Base-by-base conservation (phyloP, 2,888 invertebrate species). In the Brachypalpus laphriformis region DNA sequence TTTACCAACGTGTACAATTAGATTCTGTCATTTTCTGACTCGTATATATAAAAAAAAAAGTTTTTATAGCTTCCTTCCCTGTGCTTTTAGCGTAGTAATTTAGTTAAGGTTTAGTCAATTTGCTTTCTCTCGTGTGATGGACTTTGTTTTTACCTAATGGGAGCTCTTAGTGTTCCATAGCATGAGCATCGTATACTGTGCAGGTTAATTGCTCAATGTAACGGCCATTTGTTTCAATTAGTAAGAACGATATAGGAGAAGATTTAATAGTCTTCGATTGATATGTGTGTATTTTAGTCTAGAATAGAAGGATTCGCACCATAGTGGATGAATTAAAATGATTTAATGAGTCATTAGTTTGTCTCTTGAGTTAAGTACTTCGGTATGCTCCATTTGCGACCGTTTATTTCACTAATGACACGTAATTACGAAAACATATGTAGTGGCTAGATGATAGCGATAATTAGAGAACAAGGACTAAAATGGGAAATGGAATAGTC, bases 51-150 rank as follows among this genome's bases (percentile, higher is more conserved):
- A 54, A n/a, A 45, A 45, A 45, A 47, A 47, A 47, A 68, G 51
- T 51, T 72, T 68, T 78, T 77, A 72, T 77, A 61, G 72, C 70
- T 74, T 83, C 66, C 72, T 82, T 74, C 77, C 57, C 49, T 83
- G 74, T 77, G 82, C 82, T 83, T 83, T 83, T 83, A 83, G 82
- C 78, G 78, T 51, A 14, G 74, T 83, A 83, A 83, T 83, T 83
- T 51, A 74, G 82, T 83, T 83, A 83, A 78, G 82, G 82, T 83
- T 74, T 78, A 83, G 78, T 83, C 82, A 83, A 83, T 83, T 83
- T 83, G 72, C 78, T 63, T 68, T 63, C 78, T 68, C 66, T 78
- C 72, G 78, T 68, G 66, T 83, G 78, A 83, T 78, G 72, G 78
- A 83, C 78, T 83, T 74, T 78, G 82, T 83, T 83, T 82, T 78